Evolutionary conservation across 2,797 vertebrate species (phyloP).

Genomic region (Cyclopterus lumpus): DNA sequence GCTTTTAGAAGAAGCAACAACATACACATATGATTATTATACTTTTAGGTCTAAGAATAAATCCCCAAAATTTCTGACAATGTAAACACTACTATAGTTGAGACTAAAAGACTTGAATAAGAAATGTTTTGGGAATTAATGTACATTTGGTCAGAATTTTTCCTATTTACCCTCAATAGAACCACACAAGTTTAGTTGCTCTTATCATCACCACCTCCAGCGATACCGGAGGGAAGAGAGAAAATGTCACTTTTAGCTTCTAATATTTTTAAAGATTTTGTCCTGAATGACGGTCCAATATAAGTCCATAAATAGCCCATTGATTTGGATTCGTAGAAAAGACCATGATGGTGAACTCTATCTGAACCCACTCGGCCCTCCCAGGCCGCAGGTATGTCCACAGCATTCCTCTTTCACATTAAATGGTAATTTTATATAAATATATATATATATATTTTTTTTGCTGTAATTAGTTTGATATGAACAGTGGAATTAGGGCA

Average conservation of each 20-base stretch:
- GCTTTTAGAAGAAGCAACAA: background rate
- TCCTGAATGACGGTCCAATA: background rate
- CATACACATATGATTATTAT: too few species aligned
- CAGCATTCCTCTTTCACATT: background rate
- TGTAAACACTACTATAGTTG: background rate
- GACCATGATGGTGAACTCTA: constrained; percentile 30
- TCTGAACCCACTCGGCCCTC: constrained; percentile 19
- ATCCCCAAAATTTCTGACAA: too few species aligned
- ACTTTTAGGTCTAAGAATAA: too few species aligned
- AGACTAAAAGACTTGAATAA: background rate
- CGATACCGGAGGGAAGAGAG: background rate
- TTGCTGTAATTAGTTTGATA: background rate
- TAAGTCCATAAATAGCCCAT: background rate
- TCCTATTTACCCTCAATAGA: too few species aligned
- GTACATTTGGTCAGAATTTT: background rate
- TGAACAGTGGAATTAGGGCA: background rate
- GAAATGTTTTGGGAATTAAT: too few species aligned
- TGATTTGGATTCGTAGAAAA: background rate
- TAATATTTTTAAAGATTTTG: background rate
- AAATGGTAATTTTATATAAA: background rate
- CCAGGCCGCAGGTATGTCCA: background rate
- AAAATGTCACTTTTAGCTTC: background rate
- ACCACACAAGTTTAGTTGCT: background rate
- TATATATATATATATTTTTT: too few species aligned
- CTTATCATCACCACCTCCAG: background rate